These are phyloP conservation scores for Thomomys bottae DNA, from an alignment of 2,113 vertebrate genomes.

Conservation along the genomic window DNA sequence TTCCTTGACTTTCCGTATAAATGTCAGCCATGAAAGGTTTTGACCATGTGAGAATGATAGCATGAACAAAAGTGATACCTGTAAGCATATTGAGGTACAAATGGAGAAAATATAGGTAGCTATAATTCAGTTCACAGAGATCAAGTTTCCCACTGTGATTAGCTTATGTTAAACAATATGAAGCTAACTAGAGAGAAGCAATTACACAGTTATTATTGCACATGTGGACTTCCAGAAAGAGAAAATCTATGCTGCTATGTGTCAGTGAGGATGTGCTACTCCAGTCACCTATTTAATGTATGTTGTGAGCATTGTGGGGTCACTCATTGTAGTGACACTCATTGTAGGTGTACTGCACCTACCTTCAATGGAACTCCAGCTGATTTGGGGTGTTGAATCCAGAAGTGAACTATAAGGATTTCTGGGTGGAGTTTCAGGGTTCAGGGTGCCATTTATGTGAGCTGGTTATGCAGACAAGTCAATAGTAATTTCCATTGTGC, in stretches of 20 bases:
- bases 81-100: neutral
- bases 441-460: neutral
- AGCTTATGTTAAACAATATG: neutral
- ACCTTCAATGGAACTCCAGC: neutral
- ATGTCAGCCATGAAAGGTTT: neutral
- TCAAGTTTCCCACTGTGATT: neutral
- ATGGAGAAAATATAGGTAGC: neutral
- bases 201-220: neutral
- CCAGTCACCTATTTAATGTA: neutral
- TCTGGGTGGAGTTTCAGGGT: neutral
- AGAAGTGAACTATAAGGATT: neutral
- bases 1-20: conserved; percentile 2
- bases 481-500: neutral
- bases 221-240: neutral
- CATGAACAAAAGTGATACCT: neutral
- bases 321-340: neutral
- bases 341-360: neutral
- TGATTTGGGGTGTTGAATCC: neutral
- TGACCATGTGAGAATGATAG: neutral
- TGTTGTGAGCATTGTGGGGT: neutral
- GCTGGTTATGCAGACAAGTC: neutral
- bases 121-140: neutral
- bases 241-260: neutral
- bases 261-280: neutral
- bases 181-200: neutral